Percentiles rank a stretch among this genome's conserved stretches.
phyloP scores from a whole-genome alignment of 2,113 vertebrate species.

The Mohoua ochrocephala region DNA sequence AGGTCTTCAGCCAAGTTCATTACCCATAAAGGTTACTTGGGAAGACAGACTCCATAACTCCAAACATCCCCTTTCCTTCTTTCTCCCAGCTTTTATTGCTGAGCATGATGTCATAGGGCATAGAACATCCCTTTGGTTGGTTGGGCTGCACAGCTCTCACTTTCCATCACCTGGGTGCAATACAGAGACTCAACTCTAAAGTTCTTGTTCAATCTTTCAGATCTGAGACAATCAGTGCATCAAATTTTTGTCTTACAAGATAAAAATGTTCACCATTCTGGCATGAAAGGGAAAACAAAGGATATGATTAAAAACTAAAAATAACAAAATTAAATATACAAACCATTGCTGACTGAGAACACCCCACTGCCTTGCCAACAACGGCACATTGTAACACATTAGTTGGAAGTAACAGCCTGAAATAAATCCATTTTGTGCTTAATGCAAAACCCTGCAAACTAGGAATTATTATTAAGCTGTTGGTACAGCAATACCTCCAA shows the following conservation, averaged over 20 bases:
- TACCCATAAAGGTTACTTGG: neutral
- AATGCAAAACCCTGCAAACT: neutral
- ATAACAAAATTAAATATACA: neutral
- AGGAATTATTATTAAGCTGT: neutral
- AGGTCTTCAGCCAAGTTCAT: neutral
- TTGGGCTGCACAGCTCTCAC: neutral
- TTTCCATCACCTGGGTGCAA: neutral
- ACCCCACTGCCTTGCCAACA: neutral
- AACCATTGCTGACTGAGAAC: neutral
- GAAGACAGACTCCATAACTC: neutral
- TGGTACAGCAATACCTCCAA: neutral
- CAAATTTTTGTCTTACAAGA: neutral
- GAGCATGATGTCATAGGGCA: accelerated
- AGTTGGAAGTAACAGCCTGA: neutral
- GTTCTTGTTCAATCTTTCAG: neutral
- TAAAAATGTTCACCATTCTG: neutral
- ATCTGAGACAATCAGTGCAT: neutral
- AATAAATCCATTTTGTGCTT: neutral
- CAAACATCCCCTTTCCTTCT: neutral
- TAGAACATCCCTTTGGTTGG: neutral
- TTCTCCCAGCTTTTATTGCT: neutral
- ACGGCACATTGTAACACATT: neutral
- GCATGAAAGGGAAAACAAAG: neutral
- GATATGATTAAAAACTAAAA: neutral
- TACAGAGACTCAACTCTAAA: neutral